Evolutionary conservation across 1,140 invertebrate species (phyloP).

Genomic region (Delia radicum): DNA sequence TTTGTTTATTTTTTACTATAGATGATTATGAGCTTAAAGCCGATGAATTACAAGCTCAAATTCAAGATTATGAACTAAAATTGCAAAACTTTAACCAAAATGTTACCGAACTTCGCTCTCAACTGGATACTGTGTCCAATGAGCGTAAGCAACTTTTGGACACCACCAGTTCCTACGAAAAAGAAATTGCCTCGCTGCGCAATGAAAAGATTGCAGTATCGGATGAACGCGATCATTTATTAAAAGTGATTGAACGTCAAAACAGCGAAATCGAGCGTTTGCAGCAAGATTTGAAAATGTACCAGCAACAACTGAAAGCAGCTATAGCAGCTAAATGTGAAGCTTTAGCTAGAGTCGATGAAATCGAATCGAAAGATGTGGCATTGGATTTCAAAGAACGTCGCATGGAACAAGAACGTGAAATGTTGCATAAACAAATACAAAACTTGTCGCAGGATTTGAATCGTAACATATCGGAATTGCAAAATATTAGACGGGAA

Average conservation of each 20-base stretch:
- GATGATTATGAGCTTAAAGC: slow-evolving; percentile 62
- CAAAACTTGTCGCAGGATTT: slow-evolving; percentile 74
- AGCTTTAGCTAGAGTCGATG: slow-evolving; percentile 75
- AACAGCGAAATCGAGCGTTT: slow-evolving; percentile 70
- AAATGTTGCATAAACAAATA: slow-evolving; percentile 74
- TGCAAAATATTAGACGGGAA: slow-evolving; percentile 74
- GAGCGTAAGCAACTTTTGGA: slow-evolving; percentile 68
- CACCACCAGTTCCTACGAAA: slow-evolving; percentile 60
- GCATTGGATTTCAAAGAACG: slow-evolving; percentile 78
- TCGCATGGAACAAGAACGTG: slow-evolving; percentile 77
- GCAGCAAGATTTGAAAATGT: slow-evolving; percentile 63
- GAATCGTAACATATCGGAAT: slow-evolving; percentile 70
- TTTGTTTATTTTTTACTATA: slow-evolving; percentile 17
- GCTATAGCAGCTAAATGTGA: slow-evolving; percentile 79
- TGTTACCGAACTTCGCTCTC: slow-evolving; percentile 63
- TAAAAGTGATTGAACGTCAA: slow-evolving; percentile 68
- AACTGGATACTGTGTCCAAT: slow-evolving; percentile 62
- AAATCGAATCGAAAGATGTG: slow-evolving; percentile 76
- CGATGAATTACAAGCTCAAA: slow-evolving; percentile 62
- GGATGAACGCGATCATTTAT: slow-evolving; percentile 71
- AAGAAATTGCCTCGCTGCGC: slow-evolving; percentile 59
- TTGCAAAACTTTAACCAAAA: slow-evolving; percentile 64
- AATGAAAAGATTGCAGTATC: slow-evolving; percentile 64
- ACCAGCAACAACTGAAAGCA: slow-evolving; percentile 66
- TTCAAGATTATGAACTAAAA: slow-evolving; percentile 65